Base-by-base conservation (phyloP, 2,113 vertebrate genomes). In the Leptobrachium leishanense region DNA sequence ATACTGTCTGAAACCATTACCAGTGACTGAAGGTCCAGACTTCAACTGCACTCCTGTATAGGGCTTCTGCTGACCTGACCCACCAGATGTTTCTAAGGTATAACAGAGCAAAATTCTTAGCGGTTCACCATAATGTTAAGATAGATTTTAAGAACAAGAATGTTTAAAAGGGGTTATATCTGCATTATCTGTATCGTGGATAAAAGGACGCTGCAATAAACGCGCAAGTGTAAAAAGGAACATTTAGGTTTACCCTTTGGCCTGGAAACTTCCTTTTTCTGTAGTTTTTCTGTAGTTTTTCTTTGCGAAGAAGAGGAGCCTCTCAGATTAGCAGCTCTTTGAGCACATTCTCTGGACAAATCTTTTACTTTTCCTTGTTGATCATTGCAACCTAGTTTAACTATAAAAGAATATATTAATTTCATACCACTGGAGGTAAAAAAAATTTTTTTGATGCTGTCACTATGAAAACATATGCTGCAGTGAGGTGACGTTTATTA, bases 321-420 rank as follows among this genome's bases (percentile, higher is more conserved):
- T 84, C 88, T 95, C 84, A 92, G 85, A 72, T 95, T 94, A 67
- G 86, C 88, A 40, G 91, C 95, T 87, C 88, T 94, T 79, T 96
- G 92, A 75, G 95, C 95, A 72, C 91, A 95, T 83, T 98, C 97
- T 84, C 90, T 91, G 77, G 95, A 96, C 82, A 97, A 85, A 2
- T 98, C 95, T 85, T 88, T 92, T 0, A 95, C 74, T 67, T 88
- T 93, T 81, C 91, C 93, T 76, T 89, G 95, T 12, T 92, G 92
- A 70, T 96, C 95, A 0, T 9, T 84, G 72, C 87, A 84, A 72
- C 75, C 83, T 12, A 91, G 82, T 87, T 95, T 96, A 76, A 90
- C 96, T 98, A 50, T 64, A 4, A 64, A 64, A 66, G 13, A 68
- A 42, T 39, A 54, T 81, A 79, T 2, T 10, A 3, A 43, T 15